Base-by-base conservation (phyloP, 2,888 invertebrate genomes). In the Pegoplata infirma region DNA sequence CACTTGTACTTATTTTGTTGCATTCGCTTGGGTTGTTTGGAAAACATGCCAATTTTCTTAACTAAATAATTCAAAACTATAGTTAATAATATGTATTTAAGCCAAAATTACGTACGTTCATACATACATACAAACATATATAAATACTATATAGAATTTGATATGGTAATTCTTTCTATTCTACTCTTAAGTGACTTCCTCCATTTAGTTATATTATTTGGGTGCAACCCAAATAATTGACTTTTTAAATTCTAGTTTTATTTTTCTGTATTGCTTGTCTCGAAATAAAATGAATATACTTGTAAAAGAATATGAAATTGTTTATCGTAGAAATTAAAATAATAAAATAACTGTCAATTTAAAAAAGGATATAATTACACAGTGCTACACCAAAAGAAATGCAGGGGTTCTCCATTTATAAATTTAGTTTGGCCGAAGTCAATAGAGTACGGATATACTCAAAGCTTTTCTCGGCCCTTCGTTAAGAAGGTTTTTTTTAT, bases 1-100 rank as follows among this genome's bases (percentile, higher is more conserved):
- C 25, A 3, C 12, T 32, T 49, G 16, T 19, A 17, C 16, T n/a
- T 55, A 61, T 49, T 63, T 17, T 44, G 51, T 55, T 67, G 12
- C 25, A 40, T 12, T 40, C 12, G 32, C 3, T 40, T 40, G 36
- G n/a, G 14, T 49, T 36, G 19, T 40, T 19, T 5, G 10, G 25
- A 73, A 63, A 73, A 68, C 73, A 74, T 80, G 80, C 69, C 73
- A 80, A 76, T 80, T 80, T 80, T 75, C 71, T 75, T 71, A 72
- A 75, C 71, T 79, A 67, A 75, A 75, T 75, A 79, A 79, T 79
- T 75, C 71, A 75, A 71, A 75, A 71, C 67, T 68, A 75, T 79
- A 69, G 79, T 75, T 71, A 75, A 75, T 75, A 67, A 71, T 74
- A 74, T 56, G 46, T 32, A 40, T 51, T 63, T 16, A 25, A 66